Percentiles rank a stretch among this genome's conserved stretches.
Evolutionary conservation across 2,113 vertebrate species (phyloP).

Genomic region (Macquaria australasica): DNA sequence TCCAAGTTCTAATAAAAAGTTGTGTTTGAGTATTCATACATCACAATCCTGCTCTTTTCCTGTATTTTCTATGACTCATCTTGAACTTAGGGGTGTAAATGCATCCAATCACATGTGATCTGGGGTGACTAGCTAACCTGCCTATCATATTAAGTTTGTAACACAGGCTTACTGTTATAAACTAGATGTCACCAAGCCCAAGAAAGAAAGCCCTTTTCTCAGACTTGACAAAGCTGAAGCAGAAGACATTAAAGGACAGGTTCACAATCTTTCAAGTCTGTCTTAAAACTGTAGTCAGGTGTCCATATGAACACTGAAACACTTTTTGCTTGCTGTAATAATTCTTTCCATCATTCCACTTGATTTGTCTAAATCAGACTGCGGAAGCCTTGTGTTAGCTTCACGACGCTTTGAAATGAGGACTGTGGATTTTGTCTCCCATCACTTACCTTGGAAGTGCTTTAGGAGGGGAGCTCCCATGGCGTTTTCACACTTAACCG

Average conservation of each 20-base stretch:
- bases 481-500: too few species aligned
- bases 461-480: too few species aligned
- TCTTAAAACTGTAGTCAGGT: too few species aligned
- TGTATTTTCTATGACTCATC: too few species aligned
- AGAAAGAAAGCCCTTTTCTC: too few species aligned
- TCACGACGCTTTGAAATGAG: not conserved
- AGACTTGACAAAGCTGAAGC: too few species aligned
- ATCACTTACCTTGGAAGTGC: not conserved
- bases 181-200: too few species aligned
- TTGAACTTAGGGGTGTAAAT: not conserved
- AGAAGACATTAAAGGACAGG: not conserved
- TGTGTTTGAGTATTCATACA: too few species aligned
- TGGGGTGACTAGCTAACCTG: not conserved
- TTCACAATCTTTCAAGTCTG: not conserved
- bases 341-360: not conserved
- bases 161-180: not conserved
- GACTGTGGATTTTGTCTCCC: not conserved
- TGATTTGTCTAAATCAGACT: not conserved
- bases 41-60: not conserved
- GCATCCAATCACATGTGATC: not conserved
- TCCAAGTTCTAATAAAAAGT: too few species aligned
- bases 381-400: not conserved
- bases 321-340: not conserved
- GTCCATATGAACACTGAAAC: not conserved
- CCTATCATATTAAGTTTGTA: not conserved